Evolutionary conservation across 2,888 invertebrate genomes (phyloP), one percentile per base, ranked within the genome.

Genomic region (Poecilus cupreus): DNA sequence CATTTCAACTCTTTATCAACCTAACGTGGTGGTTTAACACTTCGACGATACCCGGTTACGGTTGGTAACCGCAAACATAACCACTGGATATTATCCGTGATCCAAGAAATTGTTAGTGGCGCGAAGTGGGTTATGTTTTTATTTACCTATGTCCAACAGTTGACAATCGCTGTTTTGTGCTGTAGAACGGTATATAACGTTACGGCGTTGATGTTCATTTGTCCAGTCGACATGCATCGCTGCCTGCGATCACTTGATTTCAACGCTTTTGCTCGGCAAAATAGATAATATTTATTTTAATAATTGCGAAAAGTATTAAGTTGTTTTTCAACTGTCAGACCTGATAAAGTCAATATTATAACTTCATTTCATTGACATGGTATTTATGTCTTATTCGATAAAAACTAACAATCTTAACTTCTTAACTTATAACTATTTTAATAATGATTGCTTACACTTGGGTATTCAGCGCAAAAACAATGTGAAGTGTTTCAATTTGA

Each of bases 141-240:
- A 72, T 49, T 72, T 72, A 72, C 49, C 24, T 46, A 46, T 6
- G 46, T 43, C 2, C 13, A 46, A 72, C 24, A 72, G 72, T 72
- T 72, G 72, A 72, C 72, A 72, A 72, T 72, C 49, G 18, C 32
- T 72, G 72, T 72, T 72, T 72, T 49, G 72, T 72, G 24, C 72
- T 20, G 13, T 13, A 46, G 46, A 43, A 72, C 72, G 26, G 26
- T 22, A n/a, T 72, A 22, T 60, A 60, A 16, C 60, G 32, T 32
- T 32, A 32, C 32, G 32, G 24, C 60, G 26, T 60, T 32, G 72
- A 72, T 46, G 72, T 49, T 72, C 49, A 46, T 49, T 72, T 72
- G 72, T 72, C 72, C 24, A 5, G 13, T 46, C 22, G 72, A 72
- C 26, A 72, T 72, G 72, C 72, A 43, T 72, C 46, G 46, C 46